Percentiles rank a stretch among this genome's conserved stretches.
Conservation (phyloP, 37 sponge, comb jelly and placozoan genomes). For the Amphimedon queenslandica region DNA sequence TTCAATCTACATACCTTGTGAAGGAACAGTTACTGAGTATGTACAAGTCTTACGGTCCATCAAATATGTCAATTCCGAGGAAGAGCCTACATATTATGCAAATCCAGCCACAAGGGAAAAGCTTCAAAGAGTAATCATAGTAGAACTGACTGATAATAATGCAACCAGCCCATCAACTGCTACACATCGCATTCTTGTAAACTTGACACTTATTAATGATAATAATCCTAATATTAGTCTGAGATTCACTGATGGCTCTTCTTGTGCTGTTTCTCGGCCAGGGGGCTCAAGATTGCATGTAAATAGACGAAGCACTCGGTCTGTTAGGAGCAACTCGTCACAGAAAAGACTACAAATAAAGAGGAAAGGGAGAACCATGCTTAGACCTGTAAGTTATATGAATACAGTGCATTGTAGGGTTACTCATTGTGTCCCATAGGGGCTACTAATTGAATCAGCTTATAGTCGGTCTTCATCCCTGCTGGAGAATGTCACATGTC, state of each 20-base stretch:
- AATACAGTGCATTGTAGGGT: too few relatives aligned
- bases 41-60: constrained; percentile 1
- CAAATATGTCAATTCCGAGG: constrained; percentile 12
- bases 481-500: constrained; percentile 9
- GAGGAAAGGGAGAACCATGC: neutral
- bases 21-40: neutral
- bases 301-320: neutral
- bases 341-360: neutral
- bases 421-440: constrained; percentile 2
- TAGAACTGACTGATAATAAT: constrained; percentile 22
- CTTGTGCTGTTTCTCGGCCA: neutral
- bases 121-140: constrained; percentile 3
- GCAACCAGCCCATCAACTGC: constrained; percentile 1
- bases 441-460: neutral
- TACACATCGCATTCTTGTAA: neutral
- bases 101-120: neutral
- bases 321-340: neutral
- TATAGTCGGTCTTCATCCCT: neutral
- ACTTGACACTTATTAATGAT: constrained; percentile 32
- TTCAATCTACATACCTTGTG: neutral
- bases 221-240: constrained; percentile 23
- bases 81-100: constrained; percentile 29
- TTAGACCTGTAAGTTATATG: neutral
- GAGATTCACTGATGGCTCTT: neutral
- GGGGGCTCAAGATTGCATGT: neutral